Evolutionary conservation across 1,140 invertebrate species (phyloP), one percentile per base, ranked within the genome.

Genomic region (Campodea augens): DNA sequence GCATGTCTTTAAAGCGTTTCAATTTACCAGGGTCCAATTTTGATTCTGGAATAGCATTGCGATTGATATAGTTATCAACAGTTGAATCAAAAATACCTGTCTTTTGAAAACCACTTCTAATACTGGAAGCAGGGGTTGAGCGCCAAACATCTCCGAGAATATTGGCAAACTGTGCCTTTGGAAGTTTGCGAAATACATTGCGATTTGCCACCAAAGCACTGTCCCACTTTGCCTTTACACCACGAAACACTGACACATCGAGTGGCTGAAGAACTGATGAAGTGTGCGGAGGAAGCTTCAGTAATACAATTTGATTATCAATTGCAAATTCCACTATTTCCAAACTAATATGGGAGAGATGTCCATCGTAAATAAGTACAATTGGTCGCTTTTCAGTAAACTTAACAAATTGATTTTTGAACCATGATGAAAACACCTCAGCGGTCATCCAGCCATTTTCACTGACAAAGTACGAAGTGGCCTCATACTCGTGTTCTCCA

Each of bases 241-340:
- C 38, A 10, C 37, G 15, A 29, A 50, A 50, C 4, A 50, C 48
- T 38, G 37, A 36, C 27, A 50, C 49, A 44, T 50, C 49, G n/a
- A 51, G 36, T 50, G 49, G 49, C 38, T 51, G 49, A 25, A 51
- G 48, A 36, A 49, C 45, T 18, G 19, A 25, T 4, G 47, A 44
- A n/a, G 48, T 51, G 38, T 51, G 49, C 22, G 49, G 48, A 27
- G 49, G 49, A 13, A 51, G 25, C 15, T 48, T 51, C n/a, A 51
- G 40, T 25, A 51, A 40, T n/a, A 38, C 42, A 13, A 51, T 42
- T 12, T 41, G 21, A 45, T 39, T 4, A 21, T 50, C 18, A n/a
- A 51, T 50, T 12, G 49, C 49, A 25, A n/a, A 24, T 18, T 50
- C 32, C n/a, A 46, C 27, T 5, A 44, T 20, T 32, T 49, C 25